These are phyloP conservation scores for Polypedilum vanderplanki DNA, from an alignment of 1,140 invertebrate species.

Conservation along the genomic window DNA sequence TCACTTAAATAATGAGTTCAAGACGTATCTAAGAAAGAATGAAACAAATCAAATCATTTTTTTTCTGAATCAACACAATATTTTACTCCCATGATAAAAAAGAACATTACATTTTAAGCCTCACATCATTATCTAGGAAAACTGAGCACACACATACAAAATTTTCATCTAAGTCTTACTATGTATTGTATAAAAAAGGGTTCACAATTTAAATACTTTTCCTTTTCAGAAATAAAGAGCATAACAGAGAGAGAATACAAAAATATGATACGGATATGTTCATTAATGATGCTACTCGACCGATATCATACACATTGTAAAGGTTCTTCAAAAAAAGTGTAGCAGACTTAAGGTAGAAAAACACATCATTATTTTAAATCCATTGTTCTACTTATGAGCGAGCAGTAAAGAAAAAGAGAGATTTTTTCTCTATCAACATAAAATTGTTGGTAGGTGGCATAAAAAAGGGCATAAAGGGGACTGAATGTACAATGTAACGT, in stretches of 20 bases:
- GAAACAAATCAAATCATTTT: too few relatives aligned
- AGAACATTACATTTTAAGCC: slow-evolving; percentile 23
- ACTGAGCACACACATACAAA: background rate
- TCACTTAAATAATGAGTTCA: too few relatives aligned
- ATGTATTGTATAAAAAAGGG: slow-evolving; percentile 5
- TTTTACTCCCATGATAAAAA: slow-evolving; percentile 12
- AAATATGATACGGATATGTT: slow-evolving; percentile 21
- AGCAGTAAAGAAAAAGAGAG: background rate
- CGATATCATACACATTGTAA: slow-evolving; percentile 3
- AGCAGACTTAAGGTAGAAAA: background rate
- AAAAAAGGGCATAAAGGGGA: background rate
- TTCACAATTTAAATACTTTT: slow-evolving; percentile 27
- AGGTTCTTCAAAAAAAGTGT: background rate
- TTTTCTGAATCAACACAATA: slow-evolving; percentile 21
- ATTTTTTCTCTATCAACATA: background rate
- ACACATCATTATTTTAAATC: slow-evolving; percentile 24
- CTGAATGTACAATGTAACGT: background rate
- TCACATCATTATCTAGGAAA: slow-evolving; percentile 15
- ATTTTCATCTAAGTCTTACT: background rate
- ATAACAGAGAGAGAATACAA: background rate
- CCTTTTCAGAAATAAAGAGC: background rate
- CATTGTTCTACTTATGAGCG: slow-evolving; percentile 7
- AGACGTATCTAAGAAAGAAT: too few relatives aligned
- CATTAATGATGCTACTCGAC: slow-evolving; percentile 26
- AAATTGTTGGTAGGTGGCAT: background rate